Percentiles rank a stretch among this genome's conserved stretches.
Conservation (phyloP, 2,113 vertebrate genomes). For the Hemichromis elongatus region DNA sequence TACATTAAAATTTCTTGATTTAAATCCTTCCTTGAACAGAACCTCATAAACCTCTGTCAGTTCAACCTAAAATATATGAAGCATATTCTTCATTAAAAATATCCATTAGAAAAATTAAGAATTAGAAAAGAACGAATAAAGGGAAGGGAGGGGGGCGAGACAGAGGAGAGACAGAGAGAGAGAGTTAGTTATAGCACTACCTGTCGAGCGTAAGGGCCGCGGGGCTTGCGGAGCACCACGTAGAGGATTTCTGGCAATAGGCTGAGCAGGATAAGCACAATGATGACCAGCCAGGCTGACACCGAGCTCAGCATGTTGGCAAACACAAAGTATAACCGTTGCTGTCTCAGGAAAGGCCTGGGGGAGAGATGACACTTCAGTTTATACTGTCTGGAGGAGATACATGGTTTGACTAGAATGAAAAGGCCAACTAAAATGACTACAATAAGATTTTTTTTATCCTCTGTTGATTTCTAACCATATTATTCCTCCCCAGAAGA, state of each 20-base stretch:
- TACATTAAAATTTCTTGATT: not conserved
- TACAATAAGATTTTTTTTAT: not conserved
- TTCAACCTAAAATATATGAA: not conserved
- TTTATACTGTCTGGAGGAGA: not conserved
- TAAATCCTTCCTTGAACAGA: not conserved
- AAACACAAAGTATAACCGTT: slow-evolving; percentile 96
- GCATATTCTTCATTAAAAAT: not conserved
- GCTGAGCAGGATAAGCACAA: slow-evolving; percentile 91
- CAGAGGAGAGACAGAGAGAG: not conserved
- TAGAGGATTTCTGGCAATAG: slow-evolving; percentile 91
- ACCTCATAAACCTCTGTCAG: not conserved
- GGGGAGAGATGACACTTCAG: slow-evolving; percentile 18
- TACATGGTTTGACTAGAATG: not conserved
- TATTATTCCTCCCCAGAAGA: slow-evolving; percentile 98
- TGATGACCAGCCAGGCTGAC: slow-evolving; percentile 90
- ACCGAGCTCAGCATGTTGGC: slow-evolving; percentile 92
- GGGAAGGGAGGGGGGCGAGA: not conserved
- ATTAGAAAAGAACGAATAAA: not conserved
- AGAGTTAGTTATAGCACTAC: slow-evolving; percentile 40
- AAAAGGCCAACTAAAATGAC: not conserved
- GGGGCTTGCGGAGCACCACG: slow-evolving; percentile 65
- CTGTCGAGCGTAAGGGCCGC: slow-evolving; percentile 58
- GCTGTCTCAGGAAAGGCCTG: slow-evolving; percentile 95
- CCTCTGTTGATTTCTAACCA: slow-evolving; percentile 73
- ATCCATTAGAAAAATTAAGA: not conserved